phyloP scores from a whole-genome alignment of 2,797 vertebrate genomes.

The Enteromius anoplus region DNA sequence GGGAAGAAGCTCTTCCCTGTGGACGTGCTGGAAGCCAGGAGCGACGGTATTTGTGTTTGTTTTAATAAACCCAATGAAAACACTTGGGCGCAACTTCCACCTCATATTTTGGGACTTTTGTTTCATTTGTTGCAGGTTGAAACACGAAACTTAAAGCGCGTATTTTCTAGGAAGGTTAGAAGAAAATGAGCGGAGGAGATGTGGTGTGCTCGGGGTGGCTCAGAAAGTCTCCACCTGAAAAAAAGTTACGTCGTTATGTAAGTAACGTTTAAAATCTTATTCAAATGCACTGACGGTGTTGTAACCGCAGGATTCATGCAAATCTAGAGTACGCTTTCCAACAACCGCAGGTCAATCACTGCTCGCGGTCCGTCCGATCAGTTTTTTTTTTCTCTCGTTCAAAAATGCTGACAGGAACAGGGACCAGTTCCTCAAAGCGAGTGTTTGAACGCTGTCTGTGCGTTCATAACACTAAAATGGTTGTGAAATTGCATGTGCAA shows the following conservation, averaged over 20 bases:
- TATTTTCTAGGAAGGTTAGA: slow-evolving; percentile 59
- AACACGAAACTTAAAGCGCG: slow-evolving; percentile 60
- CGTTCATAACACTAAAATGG: background rate
- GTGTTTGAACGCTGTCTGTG: background rate
- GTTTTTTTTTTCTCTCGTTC: background rate
- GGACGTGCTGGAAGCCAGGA: slow-evolving; percentile 59
- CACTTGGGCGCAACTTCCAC: slow-evolving; percentile 16
- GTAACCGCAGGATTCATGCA: slow-evolving; percentile 53
- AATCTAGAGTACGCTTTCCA: slow-evolving; percentile 44
- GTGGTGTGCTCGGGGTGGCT: slow-evolving; percentile 96
- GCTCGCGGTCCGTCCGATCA: background rate
- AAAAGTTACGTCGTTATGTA: slow-evolving; percentile 99
- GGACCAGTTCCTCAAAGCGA: background rate
- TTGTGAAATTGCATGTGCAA: slow-evolving; percentile 4
- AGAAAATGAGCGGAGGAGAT: slow-evolving; percentile 92
- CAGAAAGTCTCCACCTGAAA: slow-evolving; percentile 97
- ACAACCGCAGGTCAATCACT: slow-evolving; percentile 11
- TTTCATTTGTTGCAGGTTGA: slow-evolving; percentile 55
- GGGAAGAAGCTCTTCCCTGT: slow-evolving; percentile 46
- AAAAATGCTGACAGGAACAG: slow-evolving; percentile 7
- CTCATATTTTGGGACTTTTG: slow-evolving; percentile 27
- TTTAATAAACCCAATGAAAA: slow-evolving; percentile 37
- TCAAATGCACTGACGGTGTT: slow-evolving; percentile 36
- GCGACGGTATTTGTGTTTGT: slow-evolving; percentile 62
- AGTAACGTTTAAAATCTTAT: slow-evolving; percentile 76